These are phyloP conservation scores for Habropoda laboriosa DNA, from an alignment of 1,140 invertebrate genomes.

Conservation along the genomic window DNA sequence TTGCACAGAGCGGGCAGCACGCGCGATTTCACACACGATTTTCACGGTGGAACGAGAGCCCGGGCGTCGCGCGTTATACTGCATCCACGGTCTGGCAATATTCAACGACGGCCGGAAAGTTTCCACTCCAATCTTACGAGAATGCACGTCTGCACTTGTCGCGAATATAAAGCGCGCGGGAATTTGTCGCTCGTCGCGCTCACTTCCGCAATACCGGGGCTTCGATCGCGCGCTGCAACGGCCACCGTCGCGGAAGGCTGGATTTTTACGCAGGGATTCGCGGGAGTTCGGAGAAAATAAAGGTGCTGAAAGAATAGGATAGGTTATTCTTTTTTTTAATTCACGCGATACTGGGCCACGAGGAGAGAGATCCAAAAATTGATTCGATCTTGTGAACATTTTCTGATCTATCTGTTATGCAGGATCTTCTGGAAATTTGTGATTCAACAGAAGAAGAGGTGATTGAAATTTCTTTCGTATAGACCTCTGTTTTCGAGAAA, in stretches of 20 bases:
- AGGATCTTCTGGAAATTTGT: no score
- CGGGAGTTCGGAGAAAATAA: not conserved
- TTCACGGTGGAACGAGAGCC: not conserved
- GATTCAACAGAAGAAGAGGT: no score
- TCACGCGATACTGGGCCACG: no score
- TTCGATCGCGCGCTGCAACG: not conserved
- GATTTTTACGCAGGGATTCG: not conserved
- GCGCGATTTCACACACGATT: constrained; percentile 33
- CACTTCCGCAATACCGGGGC: not conserved
- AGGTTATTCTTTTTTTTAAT: no score
- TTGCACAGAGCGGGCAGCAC: constrained; percentile 13
- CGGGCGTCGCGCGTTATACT: not conserved
- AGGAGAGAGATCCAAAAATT: no score
- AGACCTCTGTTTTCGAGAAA: no score
- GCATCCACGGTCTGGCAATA: not conserved
- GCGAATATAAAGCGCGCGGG: constrained; percentile 32
- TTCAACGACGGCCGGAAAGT: constrained; percentile 41
- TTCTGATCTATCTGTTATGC: no score
- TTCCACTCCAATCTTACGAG: constrained; percentile 46
- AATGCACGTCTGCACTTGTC: constrained; percentile 27
- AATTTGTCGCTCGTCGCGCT: constrained; percentile 26
- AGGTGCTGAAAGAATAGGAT: no score
- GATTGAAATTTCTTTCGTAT: no score
- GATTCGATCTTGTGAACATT: no score
- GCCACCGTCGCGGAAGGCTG: not conserved